Base-by-base conservation (phyloP, 2,113 vertebrate genomes). In the Tapirus terrestris region DNA sequence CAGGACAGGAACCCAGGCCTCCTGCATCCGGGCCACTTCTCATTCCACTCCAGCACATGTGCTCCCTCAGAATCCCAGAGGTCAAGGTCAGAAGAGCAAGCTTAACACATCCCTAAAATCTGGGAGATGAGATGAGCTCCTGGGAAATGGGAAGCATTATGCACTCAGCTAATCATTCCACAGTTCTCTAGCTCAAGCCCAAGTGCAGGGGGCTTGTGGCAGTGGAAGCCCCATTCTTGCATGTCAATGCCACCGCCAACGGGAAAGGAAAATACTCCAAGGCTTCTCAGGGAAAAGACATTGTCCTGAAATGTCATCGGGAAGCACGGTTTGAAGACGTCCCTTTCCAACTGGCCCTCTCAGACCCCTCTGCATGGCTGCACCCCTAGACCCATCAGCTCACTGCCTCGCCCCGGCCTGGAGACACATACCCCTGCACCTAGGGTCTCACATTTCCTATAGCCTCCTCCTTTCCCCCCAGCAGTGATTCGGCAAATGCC, bases 151-250 rank as follows among this genome's bases (percentile, higher is more conserved):
- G 84, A 98, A 93, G 86, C 95, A 94, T 86, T 96, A 72, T 83
- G 84, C 10, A 80, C 97, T 96, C 96, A 94, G 95, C 84, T 97
- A 98, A 96, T 94, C 96, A 91, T 96, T 98, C 95, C 96, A 95
- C 96, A 95, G 48, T 94, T 97, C 97, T 98, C 94, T 95, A 98
- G 82, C 94, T 97, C 90, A 96, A 98, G 85, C 91, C 67, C 70
- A 89, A 97, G 96, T 5, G 23, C 76, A 90, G 88, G 97, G 93
- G 80, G 65, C 29, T 87, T 97, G 93, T 93, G 98, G 95, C 95
- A 96, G 89, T 79, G 94, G 67, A 89, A 96, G 17, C n/a, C 13
- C 31, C 76, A 45, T 83, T 92, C 97, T 95, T 76, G n/a, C 25
- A 58, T 87, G 94, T 96, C 89, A 93, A 31, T 68, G 96, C 91